Base-by-base conservation (phyloP, 2,113 vertebrate species). In the Cyrtonyx montezumae region DNA sequence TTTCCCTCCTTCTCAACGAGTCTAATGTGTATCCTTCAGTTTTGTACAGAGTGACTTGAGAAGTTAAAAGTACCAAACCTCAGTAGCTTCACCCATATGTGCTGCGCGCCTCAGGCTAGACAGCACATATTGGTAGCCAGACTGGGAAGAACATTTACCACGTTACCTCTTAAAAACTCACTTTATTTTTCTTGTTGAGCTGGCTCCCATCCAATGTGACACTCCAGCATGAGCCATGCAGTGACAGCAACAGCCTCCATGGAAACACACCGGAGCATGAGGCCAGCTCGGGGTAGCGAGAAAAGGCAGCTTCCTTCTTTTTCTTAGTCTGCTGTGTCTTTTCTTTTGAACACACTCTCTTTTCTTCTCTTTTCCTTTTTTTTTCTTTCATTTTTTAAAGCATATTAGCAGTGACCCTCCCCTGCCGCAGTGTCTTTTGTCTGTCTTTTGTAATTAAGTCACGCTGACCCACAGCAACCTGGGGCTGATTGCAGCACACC, bases 241-340 rank as follows among this genome's bases (percentile, higher is more conserved):
- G 88, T 87, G 95, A 94, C 95, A 96, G 94, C 94, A 94, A 59
- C 94, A 93, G 95, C 96, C 95, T 96, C 96, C 96, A 96, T 97
- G 96, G 96, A 97, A 97, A 97, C 95, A 96, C 95, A 92, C 91
- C 19, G 40, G 89, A 95, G 88, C 91, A 84, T 88, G 92, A 83
- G 93, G 94, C 86, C 91, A 93, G 77, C 36, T 45, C 93, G 88
- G 95, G 95, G 92, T 91, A 93, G 81, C 51, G 42, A 65, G 91
- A 95, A 94, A 86, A 91, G 34, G 82, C 91, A 49, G 75, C 79
- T 48, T 87, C 23, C 5, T 78, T 70, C 23, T 82, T 66, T 81
- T 69, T 63, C 87, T 92, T 65, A 70, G 12, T 8, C 68, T 73
- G 77, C 25, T 1, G 2, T 1, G 0, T 0, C 30, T 90, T 89